Conservation (phyloP, 1,140 invertebrate species). For the Eriosoma lanigerum region DNA sequence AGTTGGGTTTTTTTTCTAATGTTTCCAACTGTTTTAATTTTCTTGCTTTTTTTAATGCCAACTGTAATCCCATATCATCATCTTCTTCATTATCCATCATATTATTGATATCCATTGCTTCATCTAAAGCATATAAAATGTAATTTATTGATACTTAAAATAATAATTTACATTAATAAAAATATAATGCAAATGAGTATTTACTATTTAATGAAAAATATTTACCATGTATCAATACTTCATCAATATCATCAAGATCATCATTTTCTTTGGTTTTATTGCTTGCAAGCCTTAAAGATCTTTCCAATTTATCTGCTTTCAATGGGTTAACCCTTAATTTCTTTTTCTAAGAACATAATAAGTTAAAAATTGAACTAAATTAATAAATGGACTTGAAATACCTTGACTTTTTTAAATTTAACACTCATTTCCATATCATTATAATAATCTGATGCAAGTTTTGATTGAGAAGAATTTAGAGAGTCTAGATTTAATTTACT, state of each 20-base stretch:
- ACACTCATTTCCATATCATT: slow-evolving; percentile 79
- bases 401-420: slow-evolving; percentile 70
- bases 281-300: slow-evolving; percentile 33
- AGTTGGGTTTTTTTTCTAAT: slow-evolving; percentile 54
- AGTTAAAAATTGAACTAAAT: not conserved
- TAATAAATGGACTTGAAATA: not conserved
- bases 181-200: too few species aligned
- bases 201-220: too few species aligned
- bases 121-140: not conserved
- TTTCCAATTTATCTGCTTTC: slow-evolving; percentile 42
- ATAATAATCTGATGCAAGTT: slow-evolving; percentile 85
- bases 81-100: slow-evolving; percentile 70
- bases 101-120: not conserved
- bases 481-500: slow-evolving; percentile 73
- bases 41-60: slow-evolving; percentile 73
- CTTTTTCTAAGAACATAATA: slow-evolving; percentile 21
- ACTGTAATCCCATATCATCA: slow-evolving; percentile 74
- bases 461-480: slow-evolving; percentile 68
- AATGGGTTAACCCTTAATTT: slow-evolving; percentile 28
- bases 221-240: slow-evolving; percentile 38
- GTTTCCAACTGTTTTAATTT: slow-evolving; percentile 68
- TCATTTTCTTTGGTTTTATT: slow-evolving; percentile 27
- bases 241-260: slow-evolving; percentile 40
- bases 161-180: too few species aligned
- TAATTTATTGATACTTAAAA: not conserved